Evolutionary conservation across 2,888 invertebrate species (phyloP), one percentile per base, ranked within the genome.

Genomic region (Ctenicera cuprea): DNA sequence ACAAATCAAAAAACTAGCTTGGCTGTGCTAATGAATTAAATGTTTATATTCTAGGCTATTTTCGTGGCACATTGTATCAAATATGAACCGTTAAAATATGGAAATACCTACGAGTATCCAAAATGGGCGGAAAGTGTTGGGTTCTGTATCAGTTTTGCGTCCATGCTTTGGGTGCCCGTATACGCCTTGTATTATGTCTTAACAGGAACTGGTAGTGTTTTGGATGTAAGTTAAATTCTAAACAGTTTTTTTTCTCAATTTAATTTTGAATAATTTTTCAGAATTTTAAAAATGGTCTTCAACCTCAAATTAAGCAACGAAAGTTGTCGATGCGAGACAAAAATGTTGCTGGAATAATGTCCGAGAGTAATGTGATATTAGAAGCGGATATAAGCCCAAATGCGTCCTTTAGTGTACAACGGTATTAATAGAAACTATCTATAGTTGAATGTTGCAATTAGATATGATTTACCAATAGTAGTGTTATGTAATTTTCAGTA

Each of bases 131-230:
- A 91, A 80, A 83, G 88, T 45, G 81, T 92, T 37, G 92, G 92
- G n/a, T 87, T 91, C 78, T 85, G 87, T 45, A 86, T 93, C 67
- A 92, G 91, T 77, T 86, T 90, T 37, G 88, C 90, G 2, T 92
- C 92, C 2, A 92, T 93, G 91, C 83, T 92, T 26, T 92, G 91
- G 89, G 89, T 92, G 74, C 92, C 92, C 8, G 85, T 85, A 12
- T 92, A 92, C 78, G 91, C 90, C 2, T 79, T 91, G 71, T 92
- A 91, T 82, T 92, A 91, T 80, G 82, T 92, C 1, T 77, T 89
- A 18, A 84, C 85, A 0, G 86, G 88, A 48, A 88, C 90, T 1
- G 91, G 90, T 74, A 86, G 89, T 1, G 82, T 91, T 16, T 85
- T 86, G 76, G 88, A 91, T 87, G 91, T 91, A 82, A 84, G 83